A percentile compares a stretch with the other conserved stretches of the same genome.
Conservation (phyloP, 2,797 vertebrate species). For the Sebastes steindachneri region DNA sequence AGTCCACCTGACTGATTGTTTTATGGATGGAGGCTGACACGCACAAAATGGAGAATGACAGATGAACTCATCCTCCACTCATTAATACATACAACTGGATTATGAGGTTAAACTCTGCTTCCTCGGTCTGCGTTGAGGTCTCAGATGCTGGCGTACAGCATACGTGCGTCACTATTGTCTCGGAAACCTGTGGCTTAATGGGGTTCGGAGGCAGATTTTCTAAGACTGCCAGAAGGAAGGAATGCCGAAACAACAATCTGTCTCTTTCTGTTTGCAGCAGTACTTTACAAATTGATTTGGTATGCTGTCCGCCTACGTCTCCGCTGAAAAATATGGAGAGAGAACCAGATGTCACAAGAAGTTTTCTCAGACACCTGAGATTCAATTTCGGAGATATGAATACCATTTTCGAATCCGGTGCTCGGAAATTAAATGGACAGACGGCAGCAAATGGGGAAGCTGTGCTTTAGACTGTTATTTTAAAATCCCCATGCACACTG, state of each 20-base stretch:
- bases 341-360: slow-evolving; percentile 64
- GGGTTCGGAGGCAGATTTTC: slow-evolving; percentile 43
- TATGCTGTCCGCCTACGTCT: slow-evolving; percentile 50
- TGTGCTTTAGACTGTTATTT: slow-evolving; percentile 53
- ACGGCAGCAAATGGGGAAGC: slow-evolving; percentile 47
- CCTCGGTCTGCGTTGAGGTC: slow-evolving; percentile 2
- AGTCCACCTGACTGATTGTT: slow-evolving; percentile 71
- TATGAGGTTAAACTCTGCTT: slow-evolving; percentile 65
- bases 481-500: slow-evolving; percentile 42
- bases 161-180: not conserved
- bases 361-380: slow-evolving; percentile 70
- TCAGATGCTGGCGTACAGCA: slow-evolving; percentile 4
- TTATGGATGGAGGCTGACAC: slow-evolving; percentile 69
- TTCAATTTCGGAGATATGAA: slow-evolving; percentile 81
- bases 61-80: slow-evolving; percentile 70
- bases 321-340: slow-evolving; percentile 47
- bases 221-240: slow-evolving; percentile 23
- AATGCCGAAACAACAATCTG: slow-evolving; percentile 52
- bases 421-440: slow-evolving; percentile 67
- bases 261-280: slow-evolving; percentile 39
- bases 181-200: slow-evolving; percentile 37
- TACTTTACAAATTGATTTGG: slow-evolving; percentile 54
- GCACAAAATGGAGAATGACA: slow-evolving; percentile 68
- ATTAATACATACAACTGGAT: slow-evolving; percentile 75
- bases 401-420: slow-evolving; percentile 63